These are phyloP conservation scores for Drosophila ustulata DNA, from an alignment of 2,888 invertebrate species.

Conservation along the genomic window DNA sequence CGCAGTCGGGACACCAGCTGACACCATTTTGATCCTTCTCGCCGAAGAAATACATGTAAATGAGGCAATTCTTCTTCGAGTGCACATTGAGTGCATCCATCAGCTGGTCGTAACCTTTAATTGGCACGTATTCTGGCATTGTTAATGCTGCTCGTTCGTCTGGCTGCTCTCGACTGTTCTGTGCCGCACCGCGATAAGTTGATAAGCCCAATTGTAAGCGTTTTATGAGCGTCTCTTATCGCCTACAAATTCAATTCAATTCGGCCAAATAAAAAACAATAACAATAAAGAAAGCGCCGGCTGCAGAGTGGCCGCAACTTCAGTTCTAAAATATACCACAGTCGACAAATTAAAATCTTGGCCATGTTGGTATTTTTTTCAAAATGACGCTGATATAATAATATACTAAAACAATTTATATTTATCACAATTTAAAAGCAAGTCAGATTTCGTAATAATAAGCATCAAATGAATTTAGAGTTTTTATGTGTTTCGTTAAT, in stretches of 20 bases:
- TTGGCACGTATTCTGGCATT: constrained; percentile 61
- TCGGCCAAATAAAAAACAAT: constrained; percentile 16
- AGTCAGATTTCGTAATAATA: too few species aligned
- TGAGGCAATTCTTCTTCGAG: constrained; percentile 34
- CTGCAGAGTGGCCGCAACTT: neutral
- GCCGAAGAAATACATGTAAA: constrained; percentile 72
- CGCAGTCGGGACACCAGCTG: constrained; percentile 96
- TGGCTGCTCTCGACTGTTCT: neutral
- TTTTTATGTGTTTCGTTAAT: neutral
- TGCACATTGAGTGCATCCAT: constrained; percentile 48
- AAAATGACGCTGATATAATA: neutral
- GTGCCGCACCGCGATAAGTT: neutral
- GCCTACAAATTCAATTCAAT: constrained; percentile 5
- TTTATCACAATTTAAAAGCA: too few species aligned
- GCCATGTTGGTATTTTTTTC: neutral
- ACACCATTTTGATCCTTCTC: constrained; percentile 86
- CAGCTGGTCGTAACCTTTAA: constrained; percentile 50
- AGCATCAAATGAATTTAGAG: too few species aligned
- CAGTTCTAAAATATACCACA: neutral
- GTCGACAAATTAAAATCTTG: neutral
- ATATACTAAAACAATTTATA: too few species aligned
- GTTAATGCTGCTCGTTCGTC: neutral
- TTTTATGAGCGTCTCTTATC: constrained; percentile 40
- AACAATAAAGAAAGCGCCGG: constrained; percentile 8
- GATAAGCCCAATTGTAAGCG: constrained; percentile 33